Conservation (phyloP, 2,797 vertebrate genomes). For the Cuculus canorus region DNA sequence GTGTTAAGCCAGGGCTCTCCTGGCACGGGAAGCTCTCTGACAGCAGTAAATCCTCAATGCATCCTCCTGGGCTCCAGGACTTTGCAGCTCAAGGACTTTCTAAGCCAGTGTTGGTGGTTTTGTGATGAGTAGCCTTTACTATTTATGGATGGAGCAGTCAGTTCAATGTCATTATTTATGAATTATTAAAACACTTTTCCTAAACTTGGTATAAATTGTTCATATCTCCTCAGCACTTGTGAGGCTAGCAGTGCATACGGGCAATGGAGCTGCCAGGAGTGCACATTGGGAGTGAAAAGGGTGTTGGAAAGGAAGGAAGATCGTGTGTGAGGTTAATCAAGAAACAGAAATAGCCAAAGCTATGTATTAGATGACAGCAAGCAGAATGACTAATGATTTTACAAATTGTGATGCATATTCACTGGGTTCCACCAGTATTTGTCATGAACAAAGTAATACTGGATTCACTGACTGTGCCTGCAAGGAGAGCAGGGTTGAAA, state of each 20-base stretch:
- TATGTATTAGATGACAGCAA: background rate
- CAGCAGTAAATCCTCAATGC: accelerated
- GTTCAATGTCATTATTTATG: background rate
- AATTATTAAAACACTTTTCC: conserved; percentile 18
- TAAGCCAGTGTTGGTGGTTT: background rate
- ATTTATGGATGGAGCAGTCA: background rate
- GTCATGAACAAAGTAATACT: background rate
- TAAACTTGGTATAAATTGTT: background rate
- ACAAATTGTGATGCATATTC: background rate
- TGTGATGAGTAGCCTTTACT: conserved; percentile 1
- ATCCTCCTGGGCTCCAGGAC: background rate
- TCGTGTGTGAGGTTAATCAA: background rate
- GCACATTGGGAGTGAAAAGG: accelerated
- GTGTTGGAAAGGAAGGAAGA: background rate
- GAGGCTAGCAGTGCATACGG: background rate
- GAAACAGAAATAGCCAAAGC: background rate
- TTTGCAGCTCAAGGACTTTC: background rate
- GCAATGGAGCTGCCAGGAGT: background rate
- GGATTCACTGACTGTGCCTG: background rate
- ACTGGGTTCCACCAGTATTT: background rate
- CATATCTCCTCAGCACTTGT: background rate
- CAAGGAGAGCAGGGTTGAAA: background rate
- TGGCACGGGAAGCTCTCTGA: background rate
- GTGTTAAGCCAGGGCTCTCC: background rate
- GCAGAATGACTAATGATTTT: background rate